Percentiles rank a stretch among this genome's conserved stretches.
These are phyloP conservation scores for Nephrotoma flavescens DNA, from an alignment of 2,888 invertebrate species.

Conservation along the genomic window DNA sequence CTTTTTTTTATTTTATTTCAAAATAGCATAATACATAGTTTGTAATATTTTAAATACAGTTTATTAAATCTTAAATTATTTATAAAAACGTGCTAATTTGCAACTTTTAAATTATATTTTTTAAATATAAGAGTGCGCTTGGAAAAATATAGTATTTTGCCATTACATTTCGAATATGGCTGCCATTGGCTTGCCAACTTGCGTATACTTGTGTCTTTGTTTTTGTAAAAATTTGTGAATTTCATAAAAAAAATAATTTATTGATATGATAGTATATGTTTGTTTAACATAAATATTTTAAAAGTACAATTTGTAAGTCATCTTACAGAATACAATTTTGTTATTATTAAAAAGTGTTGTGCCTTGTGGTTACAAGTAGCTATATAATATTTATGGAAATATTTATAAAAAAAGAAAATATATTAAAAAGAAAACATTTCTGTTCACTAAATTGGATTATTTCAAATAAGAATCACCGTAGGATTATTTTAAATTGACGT, in stretches of 20 bases:
- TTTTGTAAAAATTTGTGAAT: slow-evolving; percentile 7
- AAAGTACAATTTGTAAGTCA: neutral
- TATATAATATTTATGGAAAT: neutral
- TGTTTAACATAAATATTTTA: neutral
- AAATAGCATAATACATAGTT: neutral
- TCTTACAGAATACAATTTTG: neutral
- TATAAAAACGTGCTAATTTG: too few relatives aligned
- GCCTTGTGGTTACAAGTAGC: neutral
- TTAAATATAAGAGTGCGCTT: neutral
- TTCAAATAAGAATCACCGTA: neutral
- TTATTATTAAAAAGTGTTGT: neutral
- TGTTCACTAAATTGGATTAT: neutral
- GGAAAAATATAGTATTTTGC: neutral
- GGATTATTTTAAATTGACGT: neutral
- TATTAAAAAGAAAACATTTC: neutral
- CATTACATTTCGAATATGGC: slow-evolving; percentile 17
- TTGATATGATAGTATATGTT: neutral
- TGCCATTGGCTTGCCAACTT: slow-evolving; percentile 18
- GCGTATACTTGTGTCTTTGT: slow-evolving; percentile 13
- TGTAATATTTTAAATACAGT: neutral
- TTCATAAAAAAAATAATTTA: neutral
- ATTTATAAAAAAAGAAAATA: neutral
- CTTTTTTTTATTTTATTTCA: neutral
- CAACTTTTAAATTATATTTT: too few relatives aligned
- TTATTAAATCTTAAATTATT: neutral